Evolutionary conservation across 2,888 invertebrate genomes (phyloP), one percentile per base, ranked within the genome.

Genomic region (Seira ritae): DNA sequence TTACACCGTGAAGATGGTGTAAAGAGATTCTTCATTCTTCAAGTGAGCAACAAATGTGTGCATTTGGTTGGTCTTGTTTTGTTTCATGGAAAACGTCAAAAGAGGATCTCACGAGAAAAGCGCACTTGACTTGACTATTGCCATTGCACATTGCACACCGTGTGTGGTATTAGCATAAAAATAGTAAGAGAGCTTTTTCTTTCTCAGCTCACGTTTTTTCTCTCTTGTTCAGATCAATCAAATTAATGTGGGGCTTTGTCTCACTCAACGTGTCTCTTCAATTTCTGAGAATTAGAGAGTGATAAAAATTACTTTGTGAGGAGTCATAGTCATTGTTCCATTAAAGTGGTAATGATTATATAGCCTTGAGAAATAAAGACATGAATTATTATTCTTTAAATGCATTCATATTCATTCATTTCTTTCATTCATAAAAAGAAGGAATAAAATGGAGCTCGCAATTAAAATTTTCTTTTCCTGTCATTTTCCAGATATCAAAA

Each of bases 401-500:
- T n/a, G n/a, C n/a, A n/a, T n/a, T n/a, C n/a, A n/a, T n/a, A n/a
- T n/a, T n/a, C n/a, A n/a, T n/a, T n/a, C n/a, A n/a, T n/a, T n/a
- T n/a, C n/a, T n/a, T n/a, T n/a, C n/a, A n/a, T n/a, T n/a, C n/a
- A n/a, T n/a, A n/a, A n/a, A 10, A 62, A 17, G 19, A 62, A 62
- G 20, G 8, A 20, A 1, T 20, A n/a, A 62, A 1, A 22, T 3
- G 23, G 65, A 20, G 20, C 1, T 20, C n/a, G 4, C 65, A 20
- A 6, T n/a, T 10, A 8, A n/a, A 65, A 12, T 65, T 55, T 60
- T 60, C 17, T 73, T 70, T 20, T 24, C 19, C 42, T 78, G 24
- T 71, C 8, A 6, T 65, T 37, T 82, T 85, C 0, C 80, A 86
- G 86, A 85, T 73, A 87, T 87, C 76, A 86, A 87, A 69, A 72